Evolutionary conservation across 2,797 vertebrate genomes (phyloP), one percentile per base, ranked within the genome.

Genomic region (Capromys pilorides): DNA sequence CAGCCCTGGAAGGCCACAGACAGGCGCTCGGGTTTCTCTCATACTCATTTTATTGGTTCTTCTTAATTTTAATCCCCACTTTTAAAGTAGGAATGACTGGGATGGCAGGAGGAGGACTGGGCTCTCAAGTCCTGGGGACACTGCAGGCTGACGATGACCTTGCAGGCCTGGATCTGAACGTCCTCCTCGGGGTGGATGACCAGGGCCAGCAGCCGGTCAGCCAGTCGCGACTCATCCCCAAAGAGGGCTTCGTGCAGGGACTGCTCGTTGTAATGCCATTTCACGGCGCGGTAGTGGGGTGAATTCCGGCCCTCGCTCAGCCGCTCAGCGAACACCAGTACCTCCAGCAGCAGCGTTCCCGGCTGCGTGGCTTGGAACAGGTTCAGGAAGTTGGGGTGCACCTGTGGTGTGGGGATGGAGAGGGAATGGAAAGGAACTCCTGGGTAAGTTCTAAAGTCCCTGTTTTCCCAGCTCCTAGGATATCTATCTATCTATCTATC

Each of bases 1-100:
- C 73, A 92, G 78, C 16, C 77, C 57, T 45, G 51, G 45, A 51
- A 87, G 75, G 71, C 77, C 57, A 84, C 28, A 8, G 7, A 95
- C 41, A 95, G 61, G 92, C 24, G 31, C 36, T 6, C 24, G 28
- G 2, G 57, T n/a, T 86, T 82, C 86, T 96, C 86, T 92, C 91
- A 93, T 73, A 96, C 1, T 75, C 92, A 69, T 96, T 96, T 97
- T 96, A 96, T 97, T 97, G 96, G 62, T 73, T 97, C 90, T 95
- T 93, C 66, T 77, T 49, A 93, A 92, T 49, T 71, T 49, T 96
- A 93, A 54, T 88, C 39, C 0, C 59, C 4, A 0, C 71, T 86
- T 91, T 73, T 69, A 51, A 95, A 94, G 90, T 92, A 94, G 66
- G 94, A 96, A 69, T 64, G 28, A 31, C 81, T 22, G 31, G 59